phyloP scores from a whole-genome alignment of 2,797 vertebrate species.

The Hyperoplus immaculatus region DNA sequence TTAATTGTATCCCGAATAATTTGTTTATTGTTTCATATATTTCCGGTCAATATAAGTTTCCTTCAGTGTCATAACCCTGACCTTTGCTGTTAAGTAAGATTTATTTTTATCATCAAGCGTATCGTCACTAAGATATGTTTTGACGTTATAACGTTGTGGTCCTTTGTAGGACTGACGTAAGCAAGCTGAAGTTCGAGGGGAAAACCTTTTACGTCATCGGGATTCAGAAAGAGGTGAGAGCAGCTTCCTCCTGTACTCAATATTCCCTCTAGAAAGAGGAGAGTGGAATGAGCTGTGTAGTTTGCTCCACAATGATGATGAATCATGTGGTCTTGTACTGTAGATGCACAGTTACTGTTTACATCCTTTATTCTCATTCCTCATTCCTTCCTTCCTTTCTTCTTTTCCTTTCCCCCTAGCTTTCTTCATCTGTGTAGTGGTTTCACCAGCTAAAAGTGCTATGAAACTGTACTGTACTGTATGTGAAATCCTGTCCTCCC shows the following conservation, averaged over 20 bases:
- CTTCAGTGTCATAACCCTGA: background rate
- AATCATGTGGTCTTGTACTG: slow-evolving; percentile 18
- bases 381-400: slow-evolving; percentile 18
- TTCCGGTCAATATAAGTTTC: background rate
- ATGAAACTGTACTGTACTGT: slow-evolving; percentile 57
- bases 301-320: slow-evolving; percentile 32
- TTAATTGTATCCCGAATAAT: background rate
- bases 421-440: slow-evolving; percentile 36
- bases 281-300: slow-evolving; percentile 10
- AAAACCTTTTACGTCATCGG: slow-evolving; percentile 98
- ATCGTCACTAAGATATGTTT: background rate
- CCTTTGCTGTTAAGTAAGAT: background rate
- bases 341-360: slow-evolving; percentile 25
- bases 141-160: background rate
- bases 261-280: slow-evolving; percentile 21
- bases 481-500: slow-evolving; percentile 55
- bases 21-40: background rate
- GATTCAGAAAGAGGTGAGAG: slow-evolving; percentile 94
- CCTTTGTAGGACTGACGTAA: slow-evolving; percentile 93
- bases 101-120: background rate
- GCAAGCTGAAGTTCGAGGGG: slow-evolving; percentile 97
- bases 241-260: background rate
- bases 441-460: slow-evolving; percentile 52
- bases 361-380: slow-evolving; percentile 32
- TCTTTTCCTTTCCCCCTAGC: background rate